phyloP scores from a whole-genome alignment of 1,140 invertebrate genomes.

The Goniozus legneri region DNA sequence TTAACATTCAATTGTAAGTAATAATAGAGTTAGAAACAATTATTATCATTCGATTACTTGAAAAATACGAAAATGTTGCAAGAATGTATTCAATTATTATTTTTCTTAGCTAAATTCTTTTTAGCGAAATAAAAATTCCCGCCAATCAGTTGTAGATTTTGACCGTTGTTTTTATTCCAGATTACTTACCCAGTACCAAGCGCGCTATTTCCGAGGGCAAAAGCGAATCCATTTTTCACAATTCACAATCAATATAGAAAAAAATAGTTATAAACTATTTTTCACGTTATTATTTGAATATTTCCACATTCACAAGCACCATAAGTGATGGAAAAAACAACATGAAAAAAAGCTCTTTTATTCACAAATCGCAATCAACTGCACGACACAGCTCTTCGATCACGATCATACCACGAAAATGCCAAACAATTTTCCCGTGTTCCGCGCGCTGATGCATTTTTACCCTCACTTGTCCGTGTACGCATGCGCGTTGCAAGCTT shows the following conservation, averaged over 20 bases:
- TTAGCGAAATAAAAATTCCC: not conserved
- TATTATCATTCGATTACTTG: not conserved
- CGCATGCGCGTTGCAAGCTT: no score
- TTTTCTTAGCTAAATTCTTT: not conserved
- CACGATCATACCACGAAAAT: no score
- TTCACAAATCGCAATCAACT: no score
- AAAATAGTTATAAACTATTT: not conserved
- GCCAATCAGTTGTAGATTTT: not conserved
- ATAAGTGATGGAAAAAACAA: no score
- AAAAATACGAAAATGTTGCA: not conserved
- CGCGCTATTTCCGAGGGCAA: conserved; percentile 52
- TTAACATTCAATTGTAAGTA: conserved; percentile 8
- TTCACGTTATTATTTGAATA: no score
- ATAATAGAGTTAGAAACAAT: not conserved
- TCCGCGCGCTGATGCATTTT: no score
- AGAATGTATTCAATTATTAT: not conserved
- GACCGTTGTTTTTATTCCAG: no score
- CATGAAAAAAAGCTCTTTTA: no score
- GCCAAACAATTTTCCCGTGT: no score
- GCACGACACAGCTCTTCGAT: no score
- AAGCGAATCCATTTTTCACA: conserved; percentile 39
- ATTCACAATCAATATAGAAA: not conserved
- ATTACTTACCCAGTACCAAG: conserved; percentile 47
- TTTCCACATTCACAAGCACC: no score
- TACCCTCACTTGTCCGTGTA: no score